A percentile compares a stretch with the other conserved stretches of the same genome.
Evolutionary conservation across 2,113 vertebrate species (phyloP).

Genomic region (Xiphophorus hellerii): DNA sequence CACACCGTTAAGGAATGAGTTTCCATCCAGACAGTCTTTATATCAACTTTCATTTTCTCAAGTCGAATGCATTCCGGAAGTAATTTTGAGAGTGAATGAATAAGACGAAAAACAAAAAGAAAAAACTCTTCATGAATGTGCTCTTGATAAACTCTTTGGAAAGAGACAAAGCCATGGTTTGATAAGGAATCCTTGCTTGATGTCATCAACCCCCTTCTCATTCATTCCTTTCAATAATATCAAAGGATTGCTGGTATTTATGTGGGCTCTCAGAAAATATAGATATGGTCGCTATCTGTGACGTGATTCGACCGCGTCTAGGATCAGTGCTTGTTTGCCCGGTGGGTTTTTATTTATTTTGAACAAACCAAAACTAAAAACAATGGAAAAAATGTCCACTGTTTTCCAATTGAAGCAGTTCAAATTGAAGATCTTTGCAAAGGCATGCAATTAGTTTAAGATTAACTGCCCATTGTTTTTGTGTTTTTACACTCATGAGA

Average conservation of each 20-base stretch:
- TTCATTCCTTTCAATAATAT: constrained; percentile 26
- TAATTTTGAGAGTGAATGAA: constrained; percentile 3
- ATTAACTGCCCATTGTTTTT: neutral
- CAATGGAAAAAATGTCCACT: neutral
- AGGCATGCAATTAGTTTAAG: constrained; percentile 8
- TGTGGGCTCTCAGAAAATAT: constrained; percentile 12
- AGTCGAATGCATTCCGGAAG: constrained; percentile 34
- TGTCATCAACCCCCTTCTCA: neutral
- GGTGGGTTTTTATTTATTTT: constrained; percentile 7
- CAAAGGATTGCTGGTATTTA: constrained; percentile 26
- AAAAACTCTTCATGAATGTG: constrained; percentile 4
- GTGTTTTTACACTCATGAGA: constrained; percentile 22
- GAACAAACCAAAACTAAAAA: too few relatives aligned
- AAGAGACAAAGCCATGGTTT: constrained; percentile 25
- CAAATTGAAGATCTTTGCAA: neutral
- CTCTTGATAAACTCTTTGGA: constrained; percentile 17
- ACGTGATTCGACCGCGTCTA: constrained; percentile 10
- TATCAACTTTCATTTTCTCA: constrained; percentile 18
- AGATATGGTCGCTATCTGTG: constrained; percentile 27
- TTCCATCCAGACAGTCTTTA: constrained; percentile 32
- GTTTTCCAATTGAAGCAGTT: constrained; percentile 10
- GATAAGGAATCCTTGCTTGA: constrained; percentile 30
- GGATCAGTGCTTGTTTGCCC: constrained; percentile 31
- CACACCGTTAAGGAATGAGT: constrained; percentile 1
- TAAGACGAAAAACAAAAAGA: neutral